phyloP scores from a whole-genome alignment of 2,888 invertebrate species.

The Amphipyra tragopoginis region DNA sequence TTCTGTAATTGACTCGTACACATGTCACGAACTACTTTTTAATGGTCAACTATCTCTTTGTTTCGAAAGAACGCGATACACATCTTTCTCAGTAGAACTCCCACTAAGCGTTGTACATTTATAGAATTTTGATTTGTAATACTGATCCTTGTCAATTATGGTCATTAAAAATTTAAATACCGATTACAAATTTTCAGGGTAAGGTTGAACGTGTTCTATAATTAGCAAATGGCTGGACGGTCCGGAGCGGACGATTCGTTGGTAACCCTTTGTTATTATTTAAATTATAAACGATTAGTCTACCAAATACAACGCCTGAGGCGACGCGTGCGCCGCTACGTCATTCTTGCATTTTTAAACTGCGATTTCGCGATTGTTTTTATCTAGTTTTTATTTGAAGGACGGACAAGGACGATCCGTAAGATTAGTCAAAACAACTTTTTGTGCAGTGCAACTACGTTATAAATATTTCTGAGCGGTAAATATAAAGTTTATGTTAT shows the following conservation, averaged over 20 bases:
- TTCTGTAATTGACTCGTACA: slow-evolving; percentile 62
- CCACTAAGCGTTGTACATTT: slow-evolving; percentile 35
- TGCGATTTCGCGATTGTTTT: slow-evolving; percentile 68
- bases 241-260: slow-evolving; percentile 62
- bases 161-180: slow-evolving; percentile 50
- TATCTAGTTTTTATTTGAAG: slow-evolving; percentile 66
- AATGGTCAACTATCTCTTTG: slow-evolving; percentile 62
- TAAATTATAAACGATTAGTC: slow-evolving; percentile 77
- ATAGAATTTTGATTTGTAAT: slow-evolving; percentile 48
- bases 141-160: slow-evolving; percentile 45
- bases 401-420: slow-evolving; percentile 65
- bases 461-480: slow-evolving; percentile 35
- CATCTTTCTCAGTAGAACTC: slow-evolving; percentile 56
- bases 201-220: slow-evolving; percentile 61
- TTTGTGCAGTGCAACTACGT: slow-evolving; percentile 37
- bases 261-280: slow-evolving; percentile 75
- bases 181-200: slow-evolving; percentile 50
- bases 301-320: slow-evolving; percentile 65
- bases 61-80: slow-evolving; percentile 56
- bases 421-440: slow-evolving; percentile 52
- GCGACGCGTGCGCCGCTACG: slow-evolving; percentile 69
- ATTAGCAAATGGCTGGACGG: slow-evolving; percentile 66
- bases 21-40: slow-evolving; percentile 64
- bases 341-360: slow-evolving; percentile 71
- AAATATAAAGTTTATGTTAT: slow-evolving; percentile 48